A percentile compares a stretch with the other conserved stretches of the same genome.
Evolutionary conservation across 2,888 invertebrate species (phyloP).

Genomic region (Myathropa florea): DNA sequence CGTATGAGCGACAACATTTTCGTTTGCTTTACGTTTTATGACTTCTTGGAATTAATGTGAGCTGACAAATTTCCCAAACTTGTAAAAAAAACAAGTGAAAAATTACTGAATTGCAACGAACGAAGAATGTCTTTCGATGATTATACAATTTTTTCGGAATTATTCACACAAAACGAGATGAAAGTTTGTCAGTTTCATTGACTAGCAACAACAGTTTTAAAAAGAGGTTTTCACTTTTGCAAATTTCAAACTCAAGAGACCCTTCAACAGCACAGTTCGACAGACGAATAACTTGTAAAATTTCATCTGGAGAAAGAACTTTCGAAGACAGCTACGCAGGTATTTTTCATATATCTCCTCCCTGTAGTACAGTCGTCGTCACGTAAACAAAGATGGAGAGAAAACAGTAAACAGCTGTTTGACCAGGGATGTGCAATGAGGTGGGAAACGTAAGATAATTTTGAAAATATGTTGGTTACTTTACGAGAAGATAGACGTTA

Average conservation of each 20-base stretch:
- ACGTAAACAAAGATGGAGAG: constrained; percentile 45
- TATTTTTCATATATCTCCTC: background rate
- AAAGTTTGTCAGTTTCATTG: constrained; percentile 36
- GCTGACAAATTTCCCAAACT: background rate
- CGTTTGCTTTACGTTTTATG: background rate
- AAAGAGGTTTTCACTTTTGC: background rate
- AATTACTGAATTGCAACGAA: background rate
- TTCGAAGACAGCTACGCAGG: constrained; percentile 26
- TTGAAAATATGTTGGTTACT: background rate
- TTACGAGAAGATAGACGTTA: background rate
- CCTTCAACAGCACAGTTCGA: constrained; percentile 2
- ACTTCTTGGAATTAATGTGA: background rate
- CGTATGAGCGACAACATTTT: constrained; percentile 76
- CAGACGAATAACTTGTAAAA: constrained; percentile 45
- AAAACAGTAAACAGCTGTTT: constrained; percentile 26
- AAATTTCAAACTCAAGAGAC: background rate
- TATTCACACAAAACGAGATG: constrained; percentile 7
- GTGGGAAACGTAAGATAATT: constrained; percentile 1
- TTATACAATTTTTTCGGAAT: background rate
- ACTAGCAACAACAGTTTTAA: background rate
- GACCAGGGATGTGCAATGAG: constrained; percentile 2
- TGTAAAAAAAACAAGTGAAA: background rate
- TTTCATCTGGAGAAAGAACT: constrained; percentile 19
- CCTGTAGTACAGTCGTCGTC: constrained; percentile 8
- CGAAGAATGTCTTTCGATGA: background rate